Percentiles rank a stretch among this genome's conserved stretches.
Conservation (phyloP, 2,888 invertebrate species). For the Creontiades dilutus region DNA sequence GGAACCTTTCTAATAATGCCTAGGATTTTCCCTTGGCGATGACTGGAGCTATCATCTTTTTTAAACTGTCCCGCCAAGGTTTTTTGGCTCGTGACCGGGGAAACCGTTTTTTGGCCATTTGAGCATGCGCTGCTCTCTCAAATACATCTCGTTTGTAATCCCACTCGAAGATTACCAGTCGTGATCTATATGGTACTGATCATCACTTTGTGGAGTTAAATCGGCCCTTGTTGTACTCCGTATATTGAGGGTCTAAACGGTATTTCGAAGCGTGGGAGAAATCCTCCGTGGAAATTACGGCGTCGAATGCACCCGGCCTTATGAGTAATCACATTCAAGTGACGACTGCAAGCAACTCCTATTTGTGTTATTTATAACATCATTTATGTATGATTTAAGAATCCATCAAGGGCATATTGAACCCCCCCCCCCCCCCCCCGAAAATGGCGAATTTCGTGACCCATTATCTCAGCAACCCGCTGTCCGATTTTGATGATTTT, state of each 20-base stretch:
- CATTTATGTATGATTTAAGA: too few relatives aligned
- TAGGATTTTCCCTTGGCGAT: slow-evolving; percentile 44
- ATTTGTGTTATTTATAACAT: too few relatives aligned
- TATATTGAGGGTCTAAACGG: background rate
- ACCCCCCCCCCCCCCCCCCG: too few relatives aligned
- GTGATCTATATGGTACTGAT: slow-evolving; percentile 56
- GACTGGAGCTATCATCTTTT: slow-evolving; percentile 56
- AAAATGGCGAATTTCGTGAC: too few relatives aligned
- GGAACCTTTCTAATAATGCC: slow-evolving; percentile 60
- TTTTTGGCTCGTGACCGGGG: slow-evolving; percentile 55
- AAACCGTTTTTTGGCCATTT: slow-evolving; percentile 43
- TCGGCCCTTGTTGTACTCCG: background rate
- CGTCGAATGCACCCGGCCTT: background rate
- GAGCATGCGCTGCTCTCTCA: background rate
- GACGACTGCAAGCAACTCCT: too few relatives aligned
- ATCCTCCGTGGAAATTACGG: background rate
- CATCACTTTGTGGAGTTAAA: background rate
- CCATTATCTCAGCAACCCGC: too few relatives aligned
- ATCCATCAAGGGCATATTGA: too few relatives aligned
- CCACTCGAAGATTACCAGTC: slow-evolving; percentile 40
- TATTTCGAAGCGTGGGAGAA: background rate
- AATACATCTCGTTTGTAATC: background rate
- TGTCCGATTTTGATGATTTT: too few relatives aligned
- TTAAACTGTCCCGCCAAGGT: slow-evolving; percentile 58
- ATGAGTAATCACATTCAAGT: too few relatives aligned